Conservation (phyloP, 2,797 vertebrate genomes). For the Fringilla coelebs region DNA sequence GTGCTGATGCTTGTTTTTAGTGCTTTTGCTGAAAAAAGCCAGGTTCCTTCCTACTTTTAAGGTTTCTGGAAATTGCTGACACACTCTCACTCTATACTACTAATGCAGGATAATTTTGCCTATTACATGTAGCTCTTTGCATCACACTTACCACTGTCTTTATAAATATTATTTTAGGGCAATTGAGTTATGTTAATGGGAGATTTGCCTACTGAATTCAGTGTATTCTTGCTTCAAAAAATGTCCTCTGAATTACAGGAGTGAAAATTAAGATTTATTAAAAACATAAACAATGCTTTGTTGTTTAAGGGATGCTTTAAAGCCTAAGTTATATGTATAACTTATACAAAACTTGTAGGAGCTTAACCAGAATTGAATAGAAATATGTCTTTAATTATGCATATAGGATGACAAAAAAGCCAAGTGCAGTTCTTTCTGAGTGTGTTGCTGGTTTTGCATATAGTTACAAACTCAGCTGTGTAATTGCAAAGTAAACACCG, state of each 20-base stretch:
- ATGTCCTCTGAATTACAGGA: background rate
- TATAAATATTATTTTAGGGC: background rate
- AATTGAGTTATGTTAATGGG: background rate
- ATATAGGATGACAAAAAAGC: background rate
- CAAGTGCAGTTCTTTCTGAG: background rate
- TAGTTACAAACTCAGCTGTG: background rate
- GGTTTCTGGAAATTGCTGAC: background rate
- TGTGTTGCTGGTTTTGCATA: background rate
- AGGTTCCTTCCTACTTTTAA: background rate
- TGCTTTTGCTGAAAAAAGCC: background rate
- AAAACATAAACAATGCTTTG: background rate
- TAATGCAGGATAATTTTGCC: background rate
- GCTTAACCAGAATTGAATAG: slow-evolving; percentile 8
- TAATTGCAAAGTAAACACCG: background rate
- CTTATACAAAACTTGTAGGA: slow-evolving; percentile 5
- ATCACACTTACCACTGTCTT: background rate
- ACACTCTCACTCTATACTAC: background rate
- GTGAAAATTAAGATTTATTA: background rate
- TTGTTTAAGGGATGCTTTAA: slow-evolving; percentile 34
- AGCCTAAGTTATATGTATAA: background rate
- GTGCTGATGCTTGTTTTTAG: background rate
- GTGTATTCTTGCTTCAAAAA: background rate
- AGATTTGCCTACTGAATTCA: background rate
- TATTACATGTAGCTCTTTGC: background rate
- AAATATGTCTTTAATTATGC: slow-evolving; percentile 23